A percentile compares a stretch with the other conserved stretches of the same genome.
These are phyloP conservation scores for Coilia nasus DNA, from an alignment of 2,797 vertebrate species.

Conservation along the genomic window DNA sequence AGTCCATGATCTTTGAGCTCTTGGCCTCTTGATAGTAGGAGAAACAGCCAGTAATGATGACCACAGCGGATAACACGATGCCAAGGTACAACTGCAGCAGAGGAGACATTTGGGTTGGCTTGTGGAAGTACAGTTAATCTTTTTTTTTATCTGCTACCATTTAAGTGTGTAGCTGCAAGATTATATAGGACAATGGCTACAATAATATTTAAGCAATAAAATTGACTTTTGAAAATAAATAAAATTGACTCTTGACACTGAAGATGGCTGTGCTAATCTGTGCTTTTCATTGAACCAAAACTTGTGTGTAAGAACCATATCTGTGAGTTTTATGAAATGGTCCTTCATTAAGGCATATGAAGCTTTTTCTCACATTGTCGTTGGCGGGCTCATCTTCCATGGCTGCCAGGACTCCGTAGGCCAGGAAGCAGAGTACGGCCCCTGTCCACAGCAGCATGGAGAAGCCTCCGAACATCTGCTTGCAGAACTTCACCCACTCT, in stretches of 20 bases:
- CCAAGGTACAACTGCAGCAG: conserved; percentile 81
- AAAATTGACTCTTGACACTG: too few species aligned
- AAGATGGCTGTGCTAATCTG: not conserved
- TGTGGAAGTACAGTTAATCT: not conserved
- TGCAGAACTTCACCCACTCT: conserved; percentile 87
- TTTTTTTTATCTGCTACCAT: not conserved
- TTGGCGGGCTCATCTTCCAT: conserved; percentile 76
- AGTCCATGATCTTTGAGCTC: conserved; percentile 90
- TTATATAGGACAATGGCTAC: too few species aligned
- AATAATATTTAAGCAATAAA: too few species aligned
- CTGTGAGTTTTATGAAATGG: not conserved
- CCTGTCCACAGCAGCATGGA: conserved; percentile 87
- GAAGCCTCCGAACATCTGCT: conserved; percentile 86
- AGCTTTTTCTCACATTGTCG: conserved; percentile 78
- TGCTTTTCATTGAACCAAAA: not conserved
- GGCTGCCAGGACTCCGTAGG: conserved; percentile 74
- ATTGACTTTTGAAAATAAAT: too few species aligned
- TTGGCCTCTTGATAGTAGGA: conserved; percentile 90
- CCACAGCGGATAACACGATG: conserved; percentile 82
- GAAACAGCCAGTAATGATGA: conserved; percentile 88
- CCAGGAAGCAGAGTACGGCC: conserved; percentile 83
- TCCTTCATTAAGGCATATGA: not conserved
- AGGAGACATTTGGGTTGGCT: not conserved
- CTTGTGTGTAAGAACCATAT: not conserved
- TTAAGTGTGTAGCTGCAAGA: not conserved